phyloP scores from a whole-genome alignment of 1,140 invertebrate species.

The Bombus terrestris region DNA sequence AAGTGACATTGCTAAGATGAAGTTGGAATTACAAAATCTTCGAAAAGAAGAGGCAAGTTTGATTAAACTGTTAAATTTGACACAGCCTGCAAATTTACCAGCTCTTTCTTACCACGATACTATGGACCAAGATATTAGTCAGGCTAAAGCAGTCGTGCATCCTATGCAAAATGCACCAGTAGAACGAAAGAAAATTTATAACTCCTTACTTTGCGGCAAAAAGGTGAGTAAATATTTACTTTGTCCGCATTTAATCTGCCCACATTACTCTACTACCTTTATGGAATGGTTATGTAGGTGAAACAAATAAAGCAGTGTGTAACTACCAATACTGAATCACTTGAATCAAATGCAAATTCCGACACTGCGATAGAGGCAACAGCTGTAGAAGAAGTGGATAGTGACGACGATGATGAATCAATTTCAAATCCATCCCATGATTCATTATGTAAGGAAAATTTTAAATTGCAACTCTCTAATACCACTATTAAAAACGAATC shows the following conservation, averaged over 20 bases:
- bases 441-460: not conserved
- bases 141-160: constrained; percentile 49
- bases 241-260: not conserved
- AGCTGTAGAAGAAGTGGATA: constrained; percentile 11
- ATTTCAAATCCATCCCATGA: not conserved
- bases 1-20: constrained; percentile 77
- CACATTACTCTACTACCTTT: not conserved
- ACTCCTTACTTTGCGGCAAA: not conserved
- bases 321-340: no score
- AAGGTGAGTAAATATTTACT: not conserved
- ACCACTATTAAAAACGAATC: not conserved
- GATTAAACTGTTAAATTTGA: constrained; percentile 89
- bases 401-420: not conserved
- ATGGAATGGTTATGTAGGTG: not conserved
- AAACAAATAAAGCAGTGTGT: not conserved
- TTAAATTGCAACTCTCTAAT: not conserved
- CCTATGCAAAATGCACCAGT: constrained; percentile 44
- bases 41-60: constrained; percentile 87
- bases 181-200: constrained; percentile 1
- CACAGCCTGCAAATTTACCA: constrained; percentile 88
- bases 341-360: no score
- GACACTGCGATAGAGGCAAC: not conserved
- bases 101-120: constrained; percentile 70
- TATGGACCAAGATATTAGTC: not conserved
- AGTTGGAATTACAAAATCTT: constrained; percentile 86